Evolutionary conservation across 2,888 invertebrate genomes (phyloP), one percentile per base, ranked within the genome.

Genomic region (Drosophila planitibia): DNA sequence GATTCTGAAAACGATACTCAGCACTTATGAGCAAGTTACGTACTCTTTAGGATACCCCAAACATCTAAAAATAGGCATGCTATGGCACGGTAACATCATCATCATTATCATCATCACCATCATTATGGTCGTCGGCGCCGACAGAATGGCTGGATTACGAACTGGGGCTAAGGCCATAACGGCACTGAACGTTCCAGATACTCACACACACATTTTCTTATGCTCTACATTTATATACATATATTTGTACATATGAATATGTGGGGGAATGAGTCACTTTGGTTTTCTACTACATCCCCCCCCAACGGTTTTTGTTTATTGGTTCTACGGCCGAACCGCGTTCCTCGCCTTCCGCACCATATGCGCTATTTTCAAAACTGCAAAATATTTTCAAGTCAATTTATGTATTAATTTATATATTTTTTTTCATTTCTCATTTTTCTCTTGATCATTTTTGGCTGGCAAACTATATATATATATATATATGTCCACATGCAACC

Each of bases 61-160:
- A 53, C 55, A 55, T 33, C 55, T 77, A 81, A 35, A 73, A 77
- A 73, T 81, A 81, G 78, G 2, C 30, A 44, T 53, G 33, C 39
- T 59, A 35, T 60, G 54, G 71, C 78, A 53, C 51, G 65, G 65
- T 70, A 74, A 70, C 60, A 60, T 64, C 33, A 39, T 35, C 37
- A 58, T 28, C 60, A 58, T 64, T 25, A 32, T 35, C 37, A 58
- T 28, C 32, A 33, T 37, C 28, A 70, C 37, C 62, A 55, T 37
- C 49, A 58, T 37, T 19, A 37, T 52, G 39, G 57, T 35, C 39
- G 49, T 47, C 49, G 58, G 30, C 68, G 37, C 33, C 49, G 57
- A 39, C 71, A 33, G 54, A 9, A 37, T 68, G 62, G 69, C 81
- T 79, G 79, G 79, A 79, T 79, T 81, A 77, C 78, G 79, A 81